phyloP scores from a whole-genome alignment of 2,797 vertebrate genomes.

The Pangasius krempfi region DNA sequence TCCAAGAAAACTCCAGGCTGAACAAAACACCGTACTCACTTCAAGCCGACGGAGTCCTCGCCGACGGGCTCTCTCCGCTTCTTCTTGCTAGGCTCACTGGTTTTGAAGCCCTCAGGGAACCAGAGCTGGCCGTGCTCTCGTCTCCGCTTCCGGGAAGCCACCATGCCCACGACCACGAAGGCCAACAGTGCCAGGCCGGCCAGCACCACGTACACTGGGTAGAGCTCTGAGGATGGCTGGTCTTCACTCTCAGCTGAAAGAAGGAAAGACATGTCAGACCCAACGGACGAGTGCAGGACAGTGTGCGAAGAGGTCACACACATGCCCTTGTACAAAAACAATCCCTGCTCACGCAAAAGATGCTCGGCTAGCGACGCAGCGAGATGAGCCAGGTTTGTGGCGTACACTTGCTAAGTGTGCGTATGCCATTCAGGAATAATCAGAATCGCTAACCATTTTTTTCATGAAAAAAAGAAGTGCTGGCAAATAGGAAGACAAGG shows the following conservation, averaged over 20 bases:
- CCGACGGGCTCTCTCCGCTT: conserved; percentile 95
- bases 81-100: conserved; percentile 95
- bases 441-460: conserved; percentile 93
- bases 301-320: conserved; percentile 58
- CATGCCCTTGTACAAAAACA: background rate
- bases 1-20: background rate
- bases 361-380: background rate
- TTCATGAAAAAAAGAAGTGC: conserved; percentile 75
- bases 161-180: conserved; percentile 85
- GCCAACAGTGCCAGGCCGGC: conserved; percentile 79
- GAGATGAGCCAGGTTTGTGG: conserved; percentile 58
- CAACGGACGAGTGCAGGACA: conserved; percentile 55
- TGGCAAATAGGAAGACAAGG: conserved; percentile 69
- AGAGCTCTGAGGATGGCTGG: conserved; percentile 65
- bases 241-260: conserved; percentile 80
- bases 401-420: conserved; percentile 76
- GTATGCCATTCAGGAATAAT: conserved; percentile 87
- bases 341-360: conserved; percentile 6
- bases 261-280: conserved; percentile 66
- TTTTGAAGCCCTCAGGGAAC: conserved; percentile 98
- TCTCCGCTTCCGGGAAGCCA: conserved; percentile 90
- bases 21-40: conserved; percentile 80
- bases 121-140: conserved; percentile 96
- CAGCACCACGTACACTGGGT: conserved; percentile 84
- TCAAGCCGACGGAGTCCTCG: conserved; percentile 95